phyloP scores from a whole-genome alignment of 2,797 vertebrate genomes.

The Microchirus variegatus region DNA sequence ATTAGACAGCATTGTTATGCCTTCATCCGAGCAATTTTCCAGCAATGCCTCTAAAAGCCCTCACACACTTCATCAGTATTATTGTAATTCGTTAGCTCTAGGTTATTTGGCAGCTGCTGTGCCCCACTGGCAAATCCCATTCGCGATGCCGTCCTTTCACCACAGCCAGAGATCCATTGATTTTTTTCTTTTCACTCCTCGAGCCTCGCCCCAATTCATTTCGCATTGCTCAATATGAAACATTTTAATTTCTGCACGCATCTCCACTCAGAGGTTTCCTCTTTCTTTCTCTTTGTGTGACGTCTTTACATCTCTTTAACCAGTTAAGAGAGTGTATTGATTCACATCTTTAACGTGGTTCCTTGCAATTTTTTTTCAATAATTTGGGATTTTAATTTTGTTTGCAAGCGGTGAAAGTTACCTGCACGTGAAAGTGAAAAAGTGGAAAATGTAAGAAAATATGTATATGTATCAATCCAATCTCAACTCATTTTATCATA shows the following conservation, averaged over 20 bases:
- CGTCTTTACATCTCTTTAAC: constrained; percentile 77
- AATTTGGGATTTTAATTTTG: constrained; percentile 25
- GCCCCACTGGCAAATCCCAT: constrained; percentile 97
- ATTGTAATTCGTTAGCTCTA: constrained; percentile 97
- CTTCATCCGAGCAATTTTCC: constrained; percentile 86
- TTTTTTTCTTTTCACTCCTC: constrained; percentile 90
- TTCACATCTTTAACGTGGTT: constrained; percentile 28
- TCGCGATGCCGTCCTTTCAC: constrained; percentile 92
- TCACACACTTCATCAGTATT: constrained; percentile 94
- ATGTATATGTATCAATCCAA: no score
- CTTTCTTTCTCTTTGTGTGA: constrained; percentile 58
- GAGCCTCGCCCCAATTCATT: constrained; percentile 87
- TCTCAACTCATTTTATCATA: neutral
- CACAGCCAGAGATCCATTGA: constrained; percentile 92
- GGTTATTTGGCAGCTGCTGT: constrained; percentile 97
- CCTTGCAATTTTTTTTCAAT: constrained; percentile 1
- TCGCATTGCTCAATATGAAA: constrained; percentile 95
- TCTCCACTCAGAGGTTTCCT: constrained; percentile 78
- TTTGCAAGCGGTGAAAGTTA: constrained; percentile 12
- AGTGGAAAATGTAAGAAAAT: no score
- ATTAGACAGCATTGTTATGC: constrained; percentile 87
- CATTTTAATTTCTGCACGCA: constrained; percentile 97
- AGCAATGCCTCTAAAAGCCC: constrained; percentile 88
- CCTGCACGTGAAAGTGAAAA: neutral
- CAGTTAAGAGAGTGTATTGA: constrained; percentile 80